phyloP scores from a whole-genome alignment of 2,113 vertebrate species.

The Fregata magnificens region DNA sequence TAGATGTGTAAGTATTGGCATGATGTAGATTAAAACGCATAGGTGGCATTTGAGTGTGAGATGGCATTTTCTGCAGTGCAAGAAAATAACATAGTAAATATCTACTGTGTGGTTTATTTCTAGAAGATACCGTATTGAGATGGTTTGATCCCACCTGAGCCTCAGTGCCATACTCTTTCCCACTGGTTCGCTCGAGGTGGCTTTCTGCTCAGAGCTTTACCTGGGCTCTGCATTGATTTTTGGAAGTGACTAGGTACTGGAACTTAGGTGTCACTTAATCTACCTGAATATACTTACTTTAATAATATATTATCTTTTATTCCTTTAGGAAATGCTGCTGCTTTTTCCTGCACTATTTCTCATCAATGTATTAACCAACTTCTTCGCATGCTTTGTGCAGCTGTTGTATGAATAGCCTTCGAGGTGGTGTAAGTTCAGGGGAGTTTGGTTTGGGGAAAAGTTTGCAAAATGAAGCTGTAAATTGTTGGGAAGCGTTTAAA shows the following conservation, averaged over 20 bases:
- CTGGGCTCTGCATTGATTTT: not conserved
- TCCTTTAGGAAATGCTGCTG: not conserved
- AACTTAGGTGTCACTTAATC: not conserved
- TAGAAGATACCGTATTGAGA: not conserved
- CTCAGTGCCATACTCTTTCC: not conserved
- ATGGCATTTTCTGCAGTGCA: not conserved
- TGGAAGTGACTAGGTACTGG: not conserved
- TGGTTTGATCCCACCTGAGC: not conserved
- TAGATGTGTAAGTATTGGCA: not conserved
- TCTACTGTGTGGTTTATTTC: not conserved
- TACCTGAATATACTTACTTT: not conserved
- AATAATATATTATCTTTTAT: not conserved
- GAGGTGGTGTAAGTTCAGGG: not conserved
- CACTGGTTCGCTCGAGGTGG: not conserved
- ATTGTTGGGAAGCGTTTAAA: not conserved
- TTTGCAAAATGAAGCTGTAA: constrained; percentile 13
- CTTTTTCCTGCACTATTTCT: not conserved
- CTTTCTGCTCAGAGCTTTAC: not conserved
- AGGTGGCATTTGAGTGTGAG: not conserved
- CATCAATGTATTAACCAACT: not conserved
- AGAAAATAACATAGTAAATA: not conserved
- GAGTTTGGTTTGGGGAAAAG: not conserved
- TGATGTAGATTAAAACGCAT: not conserved
- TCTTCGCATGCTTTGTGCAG: not conserved
- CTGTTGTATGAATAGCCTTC: not conserved